Conservation (phyloP, 2,797 vertebrate species). For the Oryzias dopingdopingensis region DNA sequence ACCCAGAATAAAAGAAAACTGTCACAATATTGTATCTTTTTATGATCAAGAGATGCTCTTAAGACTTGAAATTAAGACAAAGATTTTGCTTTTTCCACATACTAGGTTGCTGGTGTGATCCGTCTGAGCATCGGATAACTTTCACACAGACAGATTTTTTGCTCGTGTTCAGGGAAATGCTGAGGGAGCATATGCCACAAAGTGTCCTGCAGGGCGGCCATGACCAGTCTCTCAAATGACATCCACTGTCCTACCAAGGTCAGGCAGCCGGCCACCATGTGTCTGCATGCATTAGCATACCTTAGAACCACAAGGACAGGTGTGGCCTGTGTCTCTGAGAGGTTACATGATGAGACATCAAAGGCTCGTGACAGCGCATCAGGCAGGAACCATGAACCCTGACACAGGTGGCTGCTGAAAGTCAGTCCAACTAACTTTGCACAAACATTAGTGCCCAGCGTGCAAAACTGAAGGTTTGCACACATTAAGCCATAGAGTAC, state of each 20-base stretch:
- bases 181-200: conserved; percentile 60
- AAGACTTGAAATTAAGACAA: background rate
- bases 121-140: conserved; percentile 8
- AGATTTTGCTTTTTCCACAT: conserved; percentile 8
- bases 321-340: conserved; percentile 68
- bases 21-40: background rate
- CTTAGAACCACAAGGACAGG: conserved; percentile 70
- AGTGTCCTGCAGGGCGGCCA: conserved; percentile 54
- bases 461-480: background rate
- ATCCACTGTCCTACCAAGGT: conserved; percentile 70
- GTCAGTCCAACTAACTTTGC: conserved; percentile 28
- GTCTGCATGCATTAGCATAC: conserved; percentile 77
- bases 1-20: conserved; percentile 1
- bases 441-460: conserved; percentile 10
- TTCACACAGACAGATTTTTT: conserved; percentile 22
- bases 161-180: conserved; percentile 43
- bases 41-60: background rate
- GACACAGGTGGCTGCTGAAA: conserved; percentile 43
- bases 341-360: conserved; percentile 65
- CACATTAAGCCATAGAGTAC: background rate
- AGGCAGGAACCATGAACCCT: conserved; percentile 51
- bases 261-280: conserved; percentile 71
- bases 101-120: conserved; percentile 9
- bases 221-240: conserved; percentile 54
- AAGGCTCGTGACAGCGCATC: conserved; percentile 58